A percentile compares a stretch with the other conserved stretches of the same genome.
Evolutionary conservation across 2,797 vertebrate genomes (phyloP).

Genomic region (Schizothorax lantsangensis): DNA sequence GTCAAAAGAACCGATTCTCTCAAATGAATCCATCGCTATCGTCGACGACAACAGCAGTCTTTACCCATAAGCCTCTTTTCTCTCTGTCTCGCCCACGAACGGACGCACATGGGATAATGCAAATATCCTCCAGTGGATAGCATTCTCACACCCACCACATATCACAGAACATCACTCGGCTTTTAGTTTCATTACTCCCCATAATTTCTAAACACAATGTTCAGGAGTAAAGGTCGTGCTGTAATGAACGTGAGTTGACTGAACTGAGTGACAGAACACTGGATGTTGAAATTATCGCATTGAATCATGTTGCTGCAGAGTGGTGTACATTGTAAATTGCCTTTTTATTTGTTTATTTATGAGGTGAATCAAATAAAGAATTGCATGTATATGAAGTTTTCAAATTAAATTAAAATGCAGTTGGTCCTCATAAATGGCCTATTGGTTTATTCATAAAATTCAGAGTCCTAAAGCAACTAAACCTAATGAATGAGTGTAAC

Average conservation of each 20-base stretch:
- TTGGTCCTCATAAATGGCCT: background rate
- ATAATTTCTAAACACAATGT: background rate
- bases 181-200: background rate
- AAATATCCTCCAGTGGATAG: constrained; percentile 2
- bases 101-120: constrained; percentile 13
- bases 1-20: constrained; percentile 1
- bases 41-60: constrained; percentile 62
- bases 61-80: constrained; percentile 76
- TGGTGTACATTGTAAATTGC: background rate
- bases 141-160: background rate
- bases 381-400: background rate
- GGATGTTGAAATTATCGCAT: background rate
- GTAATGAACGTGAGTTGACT: background rate
- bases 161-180: background rate
- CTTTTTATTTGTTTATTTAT: background rate
- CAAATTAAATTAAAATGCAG: background rate
- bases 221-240: background rate
- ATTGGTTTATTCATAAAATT: background rate
- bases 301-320: background rate
- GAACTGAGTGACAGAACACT: background rate
- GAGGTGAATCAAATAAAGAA: background rate
- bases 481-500: background rate
- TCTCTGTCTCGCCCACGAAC: constrained; percentile 49
- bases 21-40: background rate
- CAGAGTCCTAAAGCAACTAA: background rate